phyloP scores from a whole-genome alignment of 2,113 vertebrate genomes.

The Antennarius striatus region DNA sequence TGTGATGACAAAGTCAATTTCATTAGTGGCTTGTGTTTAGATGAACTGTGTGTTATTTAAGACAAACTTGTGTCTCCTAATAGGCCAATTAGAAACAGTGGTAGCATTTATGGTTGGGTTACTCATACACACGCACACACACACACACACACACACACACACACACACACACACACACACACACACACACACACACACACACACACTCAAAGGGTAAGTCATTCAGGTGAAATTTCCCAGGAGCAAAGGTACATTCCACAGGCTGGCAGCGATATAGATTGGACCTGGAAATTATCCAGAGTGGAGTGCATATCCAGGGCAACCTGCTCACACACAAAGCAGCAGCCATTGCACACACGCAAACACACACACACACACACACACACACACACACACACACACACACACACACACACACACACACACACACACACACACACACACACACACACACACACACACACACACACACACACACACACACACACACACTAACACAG shows the following conservation, averaged over 20 bases:
- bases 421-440: slow-evolving; percentile 12
- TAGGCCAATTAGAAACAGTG: slow-evolving; percentile 48
- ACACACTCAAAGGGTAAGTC: slow-evolving; percentile 24
- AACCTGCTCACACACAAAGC: slow-evolving; percentile 58
- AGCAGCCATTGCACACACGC: not conserved
- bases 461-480: too few relatives aligned
- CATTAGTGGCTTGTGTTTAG: slow-evolving; percentile 61
- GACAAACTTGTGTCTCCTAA: slow-evolving; percentile 46
- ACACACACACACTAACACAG: slow-evolving; percentile 9
- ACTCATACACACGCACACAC: slow-evolving; percentile 41
- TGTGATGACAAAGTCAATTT: slow-evolving; percentile 66
- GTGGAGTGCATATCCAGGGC: slow-evolving; percentile 70
- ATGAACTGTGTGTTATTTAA: slow-evolving; percentile 54
- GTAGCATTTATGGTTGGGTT: slow-evolving; percentile 61
- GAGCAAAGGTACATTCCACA: slow-evolving; percentile 75
- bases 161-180: slow-evolving; percentile 43
- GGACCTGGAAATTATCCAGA: slow-evolving; percentile 68
- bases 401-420: not conserved
- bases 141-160: slow-evolving; percentile 57
- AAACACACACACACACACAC: not conserved
- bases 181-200: slow-evolving; percentile 17
- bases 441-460: slow-evolving; percentile 7
- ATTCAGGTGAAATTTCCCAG: slow-evolving; percentile 71
- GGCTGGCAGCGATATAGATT: slow-evolving; percentile 63
- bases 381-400: not conserved